Evolutionary conservation across 2,113 vertebrate genomes (phyloP).

Genomic region (Ia io): DNA sequence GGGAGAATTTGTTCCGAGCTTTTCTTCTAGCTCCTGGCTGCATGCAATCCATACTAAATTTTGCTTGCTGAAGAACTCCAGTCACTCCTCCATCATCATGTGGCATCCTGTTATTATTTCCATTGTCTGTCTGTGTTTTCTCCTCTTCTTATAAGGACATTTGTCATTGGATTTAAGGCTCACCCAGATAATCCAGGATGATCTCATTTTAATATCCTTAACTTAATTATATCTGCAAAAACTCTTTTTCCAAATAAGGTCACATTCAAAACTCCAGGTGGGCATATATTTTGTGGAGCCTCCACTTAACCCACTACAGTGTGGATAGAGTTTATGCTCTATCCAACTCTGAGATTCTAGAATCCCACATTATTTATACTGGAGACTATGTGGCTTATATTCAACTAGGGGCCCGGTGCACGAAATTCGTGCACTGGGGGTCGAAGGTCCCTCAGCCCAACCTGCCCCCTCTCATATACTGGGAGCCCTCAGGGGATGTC

Average conservation of each 20-base stretch:
- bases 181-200: neutral
- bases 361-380: neutral
- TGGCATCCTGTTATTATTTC: neutral
- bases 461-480: no score
- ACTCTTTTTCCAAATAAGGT: neutral
- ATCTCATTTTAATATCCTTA: neutral
- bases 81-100: neutral
- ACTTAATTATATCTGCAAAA: neutral
- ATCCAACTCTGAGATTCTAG: neutral
- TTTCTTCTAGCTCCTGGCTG: neutral
- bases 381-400: neutral
- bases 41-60: neutral
- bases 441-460: no score
- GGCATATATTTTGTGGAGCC: neutral
- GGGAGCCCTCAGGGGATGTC: no score
- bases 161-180: neutral
- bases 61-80: neutral
- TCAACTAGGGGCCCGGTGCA: neutral
- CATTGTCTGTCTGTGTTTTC: neutral
- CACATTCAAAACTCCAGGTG: neutral
- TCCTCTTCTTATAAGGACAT: neutral
- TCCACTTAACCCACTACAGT: neutral
- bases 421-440: no score
- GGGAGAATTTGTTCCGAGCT: rapidly evolving
- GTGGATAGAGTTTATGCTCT: neutral